Evolutionary conservation across 2,113 vertebrate species (phyloP), one percentile per base, ranked within the genome.

Genomic region (Entomyzon cyanotis): DNA sequence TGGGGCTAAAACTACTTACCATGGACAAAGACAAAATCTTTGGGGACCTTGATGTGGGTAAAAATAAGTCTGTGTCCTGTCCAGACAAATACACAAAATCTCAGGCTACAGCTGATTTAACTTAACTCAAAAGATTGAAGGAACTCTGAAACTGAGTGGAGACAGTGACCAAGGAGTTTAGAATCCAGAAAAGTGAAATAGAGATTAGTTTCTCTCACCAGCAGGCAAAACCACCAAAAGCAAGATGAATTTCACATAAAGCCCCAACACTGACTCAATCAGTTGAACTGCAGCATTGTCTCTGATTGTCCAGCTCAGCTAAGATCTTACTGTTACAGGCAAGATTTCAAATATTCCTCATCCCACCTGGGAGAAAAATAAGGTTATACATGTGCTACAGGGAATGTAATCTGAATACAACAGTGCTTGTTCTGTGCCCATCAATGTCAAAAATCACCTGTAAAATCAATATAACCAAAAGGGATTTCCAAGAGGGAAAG

Each of bases 141-240:
- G 7, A 82, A 47, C 73, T 46, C 30, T 63, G 13, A 76, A 91
- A 58, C 28, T 28, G 23, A 35, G 15, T 22, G 25, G 27, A 59
- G 79, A 69, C 12, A 35, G 20, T 55, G 63, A 64, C 24, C 0
- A 0, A 52, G 47, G 12, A 0, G 0, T 37, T 89, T 56, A 27
- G 46, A 68, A 52, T 3, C 4, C 73, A 87, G 33, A 69, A 44
- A 69, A 46, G 15, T 10, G 9, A 64, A 56, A 39, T 18, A 5
- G 22, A 60, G 39, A 44, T 44, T 15, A 47, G 9, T 22, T 87
- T 87, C n/a, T n/a, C n/a, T n/a, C 20, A 53, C 11, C 31, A 62
- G 47, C 37, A 87, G 4, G 7, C 39, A 87, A 70, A 87, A 49
- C 1, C 30, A 70, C 15, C 17, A 49, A 55, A 81, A 70, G 39